Evolutionary conservation across 2,888 invertebrate genomes (phyloP).

Genomic region (Autographa gamma): DNA sequence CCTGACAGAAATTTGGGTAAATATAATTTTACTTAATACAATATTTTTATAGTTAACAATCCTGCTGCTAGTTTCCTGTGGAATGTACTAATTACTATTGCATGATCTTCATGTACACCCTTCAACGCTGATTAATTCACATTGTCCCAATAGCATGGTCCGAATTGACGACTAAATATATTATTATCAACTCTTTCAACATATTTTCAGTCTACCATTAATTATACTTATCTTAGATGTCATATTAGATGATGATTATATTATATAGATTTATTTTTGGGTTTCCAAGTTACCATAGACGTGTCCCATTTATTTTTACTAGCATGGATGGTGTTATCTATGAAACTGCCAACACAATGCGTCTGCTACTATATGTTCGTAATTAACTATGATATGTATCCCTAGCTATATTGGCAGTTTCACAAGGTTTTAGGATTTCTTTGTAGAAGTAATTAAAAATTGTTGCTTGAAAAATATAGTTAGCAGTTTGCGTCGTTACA

Average conservation of each 20-base stretch:
- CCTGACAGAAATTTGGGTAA: constrained; percentile 87
- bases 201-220: constrained; percentile 50
- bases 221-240: constrained; percentile 57
- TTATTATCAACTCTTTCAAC: constrained; percentile 37
- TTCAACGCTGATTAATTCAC: constrained; percentile 72
- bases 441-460: constrained; percentile 46
- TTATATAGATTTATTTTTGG: constrained; percentile 53
- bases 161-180: constrained; percentile 58
- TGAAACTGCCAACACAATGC: constrained; percentile 58
- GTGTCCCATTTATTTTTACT: constrained; percentile 61
- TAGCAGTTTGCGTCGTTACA: background rate
- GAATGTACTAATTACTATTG: constrained; percentile 86
- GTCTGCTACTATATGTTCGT: constrained; percentile 12
- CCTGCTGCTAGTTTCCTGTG: constrained; percentile 83
- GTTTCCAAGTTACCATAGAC: constrained; percentile 58
- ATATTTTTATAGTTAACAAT: constrained; percentile 80
- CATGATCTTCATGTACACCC: constrained; percentile 83
- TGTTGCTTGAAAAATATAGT: constrained; percentile 56
- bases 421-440: constrained; percentile 53
- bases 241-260: constrained; percentile 68
- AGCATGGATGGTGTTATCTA: constrained; percentile 70
- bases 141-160: constrained; percentile 79
- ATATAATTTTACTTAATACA: constrained; percentile 85
- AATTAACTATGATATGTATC: constrained; percentile 5
- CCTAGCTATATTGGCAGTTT: constrained; percentile 52